phyloP scores from a whole-genome alignment of 2,888 invertebrate species.

The Tetragonula carbonaria region DNA sequence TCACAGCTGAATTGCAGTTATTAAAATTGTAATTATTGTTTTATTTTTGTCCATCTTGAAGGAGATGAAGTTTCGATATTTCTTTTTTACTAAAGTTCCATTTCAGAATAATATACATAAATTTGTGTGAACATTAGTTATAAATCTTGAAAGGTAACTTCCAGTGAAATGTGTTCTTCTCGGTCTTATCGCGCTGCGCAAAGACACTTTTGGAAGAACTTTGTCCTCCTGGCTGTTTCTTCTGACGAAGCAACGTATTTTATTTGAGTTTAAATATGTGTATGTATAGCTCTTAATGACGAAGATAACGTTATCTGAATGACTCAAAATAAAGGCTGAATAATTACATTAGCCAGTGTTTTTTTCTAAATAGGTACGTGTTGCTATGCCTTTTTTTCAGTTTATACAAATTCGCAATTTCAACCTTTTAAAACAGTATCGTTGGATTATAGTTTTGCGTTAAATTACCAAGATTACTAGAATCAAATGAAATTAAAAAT shows the following conservation, averaged over 20 bases:
- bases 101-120: background rate
- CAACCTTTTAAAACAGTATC: no score
- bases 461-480: no score
- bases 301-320: constrained; percentile 70
- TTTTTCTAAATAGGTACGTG: background rate
- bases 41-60: no score
- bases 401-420: background rate
- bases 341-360: background rate
- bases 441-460: no score
- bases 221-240: constrained; percentile 3
- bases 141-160: background rate
- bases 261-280: background rate
- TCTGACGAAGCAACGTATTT: constrained; percentile 2
- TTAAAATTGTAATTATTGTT: no score
- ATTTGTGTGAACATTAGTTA: background rate
- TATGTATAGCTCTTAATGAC: constrained; percentile 20
- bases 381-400: background rate
- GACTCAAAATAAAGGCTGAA: constrained; percentile 63
- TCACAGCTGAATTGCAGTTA: no score
- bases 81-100: background rate
- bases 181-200: constrained; percentile 21
- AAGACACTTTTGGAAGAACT: constrained; percentile 12
- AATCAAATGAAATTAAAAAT: no score
- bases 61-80: background rate
- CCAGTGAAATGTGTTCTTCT: constrained; percentile 15